Conservation (phyloP, 2,797 vertebrate species). For the Sebastes matsubarae region DNA sequence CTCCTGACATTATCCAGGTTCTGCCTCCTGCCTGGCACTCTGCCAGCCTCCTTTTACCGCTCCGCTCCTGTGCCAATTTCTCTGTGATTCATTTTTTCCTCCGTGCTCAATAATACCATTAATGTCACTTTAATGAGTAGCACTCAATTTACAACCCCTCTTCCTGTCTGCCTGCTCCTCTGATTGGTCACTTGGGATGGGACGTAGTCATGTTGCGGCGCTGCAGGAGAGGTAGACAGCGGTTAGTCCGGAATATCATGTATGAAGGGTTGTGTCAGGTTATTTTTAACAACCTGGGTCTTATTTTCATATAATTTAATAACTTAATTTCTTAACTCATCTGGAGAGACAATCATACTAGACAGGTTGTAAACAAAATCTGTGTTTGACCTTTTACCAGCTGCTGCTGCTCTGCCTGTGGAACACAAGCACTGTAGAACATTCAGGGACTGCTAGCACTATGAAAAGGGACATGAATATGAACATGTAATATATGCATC, state of each 20-base stretch:
- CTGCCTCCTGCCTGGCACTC: conserved; percentile 54
- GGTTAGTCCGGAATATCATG: not conserved
- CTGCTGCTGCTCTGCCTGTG: not conserved
- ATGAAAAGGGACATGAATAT: not conserved
- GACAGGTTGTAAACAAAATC: not conserved
- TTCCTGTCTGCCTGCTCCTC: conserved; percentile 52
- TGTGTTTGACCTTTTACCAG: not conserved
- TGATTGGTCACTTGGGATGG: conserved; percentile 61
- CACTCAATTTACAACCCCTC: conserved; percentile 67
- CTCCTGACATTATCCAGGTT: conserved; percentile 57
- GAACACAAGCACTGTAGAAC: not conserved
- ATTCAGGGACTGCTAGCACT: not conserved
- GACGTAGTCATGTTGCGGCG: conserved; percentile 29
- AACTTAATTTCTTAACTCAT: not conserved
- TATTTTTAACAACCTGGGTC: not conserved
- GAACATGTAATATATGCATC: not conserved
- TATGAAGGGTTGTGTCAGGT: not conserved
- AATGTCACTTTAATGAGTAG: conserved; percentile 76
- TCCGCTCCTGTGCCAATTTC: conserved; percentile 52
- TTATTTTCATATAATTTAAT: not conserved
- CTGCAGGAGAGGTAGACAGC: conserved; percentile 22
- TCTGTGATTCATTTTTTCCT: conserved; percentile 62
- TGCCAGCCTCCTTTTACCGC: conserved; percentile 53
- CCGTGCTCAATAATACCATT: conserved; percentile 71
- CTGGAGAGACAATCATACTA: not conserved